phyloP scores from a whole-genome alignment of 2,113 vertebrate species.

The Dasyurus viverrinus region DNA sequence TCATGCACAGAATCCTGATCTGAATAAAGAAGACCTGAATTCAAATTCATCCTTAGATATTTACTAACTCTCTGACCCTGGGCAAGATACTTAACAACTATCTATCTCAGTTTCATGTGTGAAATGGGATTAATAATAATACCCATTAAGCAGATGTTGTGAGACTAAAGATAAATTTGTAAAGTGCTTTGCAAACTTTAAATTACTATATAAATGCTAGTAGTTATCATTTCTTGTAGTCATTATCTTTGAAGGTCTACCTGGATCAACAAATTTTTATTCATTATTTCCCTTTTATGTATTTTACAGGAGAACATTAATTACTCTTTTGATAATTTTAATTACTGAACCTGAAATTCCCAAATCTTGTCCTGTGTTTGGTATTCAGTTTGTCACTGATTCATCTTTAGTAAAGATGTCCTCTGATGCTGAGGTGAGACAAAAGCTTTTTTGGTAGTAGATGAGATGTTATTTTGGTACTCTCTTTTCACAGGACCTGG shows the following conservation, averaged over 20 bases:
- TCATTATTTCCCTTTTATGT: constrained; percentile 48
- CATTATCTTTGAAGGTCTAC: neutral
- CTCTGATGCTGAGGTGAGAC: constrained; percentile 71
- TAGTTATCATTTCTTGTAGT: neutral
- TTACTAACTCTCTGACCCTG: neutral
- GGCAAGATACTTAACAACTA: neutral
- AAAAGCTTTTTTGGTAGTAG: neutral
- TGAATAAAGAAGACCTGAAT: neutral
- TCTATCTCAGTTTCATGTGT: neutral
- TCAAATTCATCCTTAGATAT: neutral
- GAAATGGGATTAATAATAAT: neutral
- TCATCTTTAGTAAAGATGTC: constrained; percentile 54
- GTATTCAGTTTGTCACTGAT: constrained; percentile 46
- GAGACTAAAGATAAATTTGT: neutral
- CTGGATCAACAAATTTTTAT: constrained; percentile 30
- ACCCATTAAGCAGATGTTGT: neutral
- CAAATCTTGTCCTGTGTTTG: constrained; percentile 51
- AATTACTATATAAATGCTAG: neutral
- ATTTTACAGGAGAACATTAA: constrained; percentile 66
- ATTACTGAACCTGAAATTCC: constrained; percentile 71
- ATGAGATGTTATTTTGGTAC: neutral
- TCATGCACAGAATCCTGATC: neutral
- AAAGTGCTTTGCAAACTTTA: neutral
- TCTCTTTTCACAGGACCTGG: neutral
- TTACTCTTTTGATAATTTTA: constrained; percentile 74